These are phyloP conservation scores for Bellardia pandia DNA, from an alignment of 2,888 invertebrate species.

Conservation along the genomic window DNA sequence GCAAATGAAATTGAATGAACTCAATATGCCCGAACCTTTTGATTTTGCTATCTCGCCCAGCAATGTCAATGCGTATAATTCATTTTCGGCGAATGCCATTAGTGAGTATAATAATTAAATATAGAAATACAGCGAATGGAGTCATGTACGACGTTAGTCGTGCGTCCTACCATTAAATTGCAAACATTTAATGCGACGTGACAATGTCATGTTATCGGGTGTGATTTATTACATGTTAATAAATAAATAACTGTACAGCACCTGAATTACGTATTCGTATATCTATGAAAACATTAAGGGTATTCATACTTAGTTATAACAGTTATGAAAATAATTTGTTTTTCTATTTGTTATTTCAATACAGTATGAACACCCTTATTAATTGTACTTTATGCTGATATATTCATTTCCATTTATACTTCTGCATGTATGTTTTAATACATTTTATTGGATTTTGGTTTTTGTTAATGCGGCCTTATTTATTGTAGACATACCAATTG, in stretches of 20 bases:
- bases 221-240: not conserved
- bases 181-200: constrained; percentile 1
- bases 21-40: constrained; percentile 86
- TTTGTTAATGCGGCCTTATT: constrained; percentile 70
- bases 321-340: not conserved
- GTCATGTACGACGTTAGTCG: too few relatives aligned
- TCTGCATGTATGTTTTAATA: not conserved
- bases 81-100: constrained; percentile 91
- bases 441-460: constrained; percentile 23
- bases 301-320: not conserved
- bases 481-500: constrained; percentile 91
- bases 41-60: constrained; percentile 91
- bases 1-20: constrained; percentile 85
- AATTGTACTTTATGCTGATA: not conserved
- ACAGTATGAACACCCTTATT: not conserved
- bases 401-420: constrained; percentile 11
- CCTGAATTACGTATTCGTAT: not conserved
- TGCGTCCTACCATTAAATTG: not conserved
- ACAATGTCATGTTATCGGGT: not conserved
- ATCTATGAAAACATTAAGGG: not conserved
- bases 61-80: constrained; percentile 92
- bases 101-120: constrained; percentile 85
- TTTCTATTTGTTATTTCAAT: not conserved
- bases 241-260: not conserved
- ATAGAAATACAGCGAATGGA: not conserved